These are phyloP conservation scores for Campaea margaritaria DNA, from an alignment of 2,888 invertebrate genomes.

Conservation along the genomic window DNA sequence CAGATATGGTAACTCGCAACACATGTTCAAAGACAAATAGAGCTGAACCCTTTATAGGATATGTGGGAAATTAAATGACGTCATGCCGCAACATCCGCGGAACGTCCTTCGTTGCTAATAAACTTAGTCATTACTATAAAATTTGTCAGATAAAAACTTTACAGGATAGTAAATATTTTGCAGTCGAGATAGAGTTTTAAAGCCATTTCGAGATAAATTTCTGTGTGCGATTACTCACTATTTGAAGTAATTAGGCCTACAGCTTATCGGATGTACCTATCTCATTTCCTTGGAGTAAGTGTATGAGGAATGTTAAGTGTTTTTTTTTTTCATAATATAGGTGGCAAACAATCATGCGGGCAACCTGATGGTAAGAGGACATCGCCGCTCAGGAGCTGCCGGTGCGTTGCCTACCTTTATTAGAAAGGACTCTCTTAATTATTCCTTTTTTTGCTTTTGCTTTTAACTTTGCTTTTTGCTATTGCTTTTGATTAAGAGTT, in stretches of 20 bases:
- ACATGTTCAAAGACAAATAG: constrained; percentile 40
- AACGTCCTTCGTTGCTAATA: constrained; percentile 18
- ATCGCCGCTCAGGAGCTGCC: too few relatives aligned
- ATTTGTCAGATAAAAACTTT: constrained; percentile 23
- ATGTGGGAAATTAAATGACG: constrained; percentile 45
- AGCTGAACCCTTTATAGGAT: constrained; percentile 31
- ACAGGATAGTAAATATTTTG: constrained; percentile 23
- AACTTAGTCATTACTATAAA: constrained; percentile 22
- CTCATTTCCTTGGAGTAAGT: constrained; percentile 11
- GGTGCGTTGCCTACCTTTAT: too few relatives aligned
- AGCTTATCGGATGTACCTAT: constrained; percentile 10
- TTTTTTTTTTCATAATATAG: too few relatives aligned
- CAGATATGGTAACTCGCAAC: constrained; percentile 41
- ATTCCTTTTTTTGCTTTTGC: too few relatives aligned
- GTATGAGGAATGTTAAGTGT: constrained; percentile 7
- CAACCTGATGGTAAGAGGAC: too few relatives aligned
- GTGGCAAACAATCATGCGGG: too few relatives aligned
- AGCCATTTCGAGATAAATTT: constrained; percentile 16
- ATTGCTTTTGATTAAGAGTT: constrained; percentile 16
- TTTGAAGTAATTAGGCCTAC: constrained; percentile 12
- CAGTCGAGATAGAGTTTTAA: constrained; percentile 18
- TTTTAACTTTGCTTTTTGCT: too few relatives aligned
- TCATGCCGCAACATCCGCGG: constrained; percentile 34
- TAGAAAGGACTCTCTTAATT: too few relatives aligned
- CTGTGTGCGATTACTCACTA: constrained; percentile 22